Conservation (phyloP, 92 coral and sea anemone species). For the Nematostella vectensis region DNA sequence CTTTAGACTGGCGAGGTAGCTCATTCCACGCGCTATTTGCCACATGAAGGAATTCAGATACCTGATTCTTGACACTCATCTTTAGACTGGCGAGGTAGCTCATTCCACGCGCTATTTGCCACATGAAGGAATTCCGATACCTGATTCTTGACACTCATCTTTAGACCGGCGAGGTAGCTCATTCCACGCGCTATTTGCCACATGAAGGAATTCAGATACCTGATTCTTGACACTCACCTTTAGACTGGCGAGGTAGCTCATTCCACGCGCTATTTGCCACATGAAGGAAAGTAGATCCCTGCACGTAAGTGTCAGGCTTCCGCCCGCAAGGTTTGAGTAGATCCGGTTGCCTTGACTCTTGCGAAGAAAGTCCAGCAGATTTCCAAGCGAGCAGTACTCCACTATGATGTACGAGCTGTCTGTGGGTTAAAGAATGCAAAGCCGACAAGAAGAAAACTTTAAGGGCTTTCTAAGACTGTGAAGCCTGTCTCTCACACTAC, state of each 20-base stretch:
- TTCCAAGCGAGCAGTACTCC: conserved; percentile 82
- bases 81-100: too few species aligned
- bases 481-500: not conserved
- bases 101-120: too few species aligned
- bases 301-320: conserved; percentile 66
- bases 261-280: conserved; percentile 93
- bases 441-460: not conserved
- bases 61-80: too few species aligned
- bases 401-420: conserved; percentile 74
- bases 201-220: too few species aligned
- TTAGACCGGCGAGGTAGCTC: too few species aligned
- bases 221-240: conserved; percentile 78
- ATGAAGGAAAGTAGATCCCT: conserved; percentile 86
- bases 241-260: conserved; percentile 80
- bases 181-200: too few species aligned
- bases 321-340: conserved; percentile 84
- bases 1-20: too few species aligned
- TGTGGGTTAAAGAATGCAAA: conserved; percentile 3
- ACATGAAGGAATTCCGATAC: too few species aligned
- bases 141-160: too few species aligned
- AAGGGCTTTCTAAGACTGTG: not conserved
- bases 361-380: conserved; percentile 61
- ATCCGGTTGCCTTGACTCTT: conserved; percentile 61
- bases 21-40: too few species aligned
- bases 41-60: too few species aligned